Conservation (phyloP, 2,113 vertebrate species). For the Asarcornis scutulata region DNA sequence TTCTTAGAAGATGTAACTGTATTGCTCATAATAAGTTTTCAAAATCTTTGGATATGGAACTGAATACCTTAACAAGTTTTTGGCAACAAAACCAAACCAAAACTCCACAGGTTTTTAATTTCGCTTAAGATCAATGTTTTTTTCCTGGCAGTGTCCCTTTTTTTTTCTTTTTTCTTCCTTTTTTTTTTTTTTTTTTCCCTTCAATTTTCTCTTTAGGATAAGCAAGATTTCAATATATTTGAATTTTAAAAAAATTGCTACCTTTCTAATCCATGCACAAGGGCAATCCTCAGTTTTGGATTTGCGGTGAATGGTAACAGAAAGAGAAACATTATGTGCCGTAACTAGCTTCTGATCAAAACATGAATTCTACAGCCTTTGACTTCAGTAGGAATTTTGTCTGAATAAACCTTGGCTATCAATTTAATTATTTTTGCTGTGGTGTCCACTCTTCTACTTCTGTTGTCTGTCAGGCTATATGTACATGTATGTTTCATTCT, state of each 20-base stretch:
- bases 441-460: background rate
- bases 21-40: background rate
- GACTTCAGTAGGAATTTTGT: background rate
- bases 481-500: background rate
- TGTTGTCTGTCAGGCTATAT: background rate
- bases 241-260: background rate
- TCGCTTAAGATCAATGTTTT: background rate
- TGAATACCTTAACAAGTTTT: background rate
- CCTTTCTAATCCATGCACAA: background rate
- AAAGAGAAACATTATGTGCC: background rate
- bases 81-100: background rate
- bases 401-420: background rate
- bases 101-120: background rate
- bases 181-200: background rate
- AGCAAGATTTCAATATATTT: background rate
- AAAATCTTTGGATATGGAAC: background rate
- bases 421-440: background rate
- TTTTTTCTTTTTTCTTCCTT: too few species aligned
- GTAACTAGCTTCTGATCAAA: background rate
- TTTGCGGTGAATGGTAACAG: background rate
- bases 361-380: background rate
- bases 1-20: background rate
- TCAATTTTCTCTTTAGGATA: background rate
- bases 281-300: background rate
- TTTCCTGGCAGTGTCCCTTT: background rate